A percentile compares a stretch with the other conserved stretches of the same genome.
These are phyloP conservation scores for Syrphus vitripennis DNA, from an alignment of 2,888 invertebrate genomes.

Conservation along the genomic window DNA sequence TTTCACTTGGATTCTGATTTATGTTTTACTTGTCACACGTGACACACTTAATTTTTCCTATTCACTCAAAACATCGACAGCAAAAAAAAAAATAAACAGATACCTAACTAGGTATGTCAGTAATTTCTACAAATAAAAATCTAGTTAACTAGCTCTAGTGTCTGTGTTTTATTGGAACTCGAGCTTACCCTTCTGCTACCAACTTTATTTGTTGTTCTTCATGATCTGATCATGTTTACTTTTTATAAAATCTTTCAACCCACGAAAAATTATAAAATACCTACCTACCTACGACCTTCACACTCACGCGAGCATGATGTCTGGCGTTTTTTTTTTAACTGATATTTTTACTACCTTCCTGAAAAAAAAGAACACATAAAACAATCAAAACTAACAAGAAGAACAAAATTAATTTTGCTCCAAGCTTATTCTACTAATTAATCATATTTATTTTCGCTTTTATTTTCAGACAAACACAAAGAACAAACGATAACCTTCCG, in stretches of 20 bases:
- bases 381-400: neutral
- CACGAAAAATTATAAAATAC: constrained; percentile 26
- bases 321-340: constrained; percentile 7
- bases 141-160: constrained; percentile 7
- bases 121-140: neutral
- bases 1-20: constrained; percentile 26
- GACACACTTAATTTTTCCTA: constrained; percentile 30
- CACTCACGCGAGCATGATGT: constrained; percentile 48
- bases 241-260: constrained; percentile 37
- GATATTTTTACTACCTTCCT: neutral
- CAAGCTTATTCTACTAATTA: neutral
- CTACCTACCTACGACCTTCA: constrained; percentile 44
- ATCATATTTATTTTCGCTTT: constrained; percentile 9
- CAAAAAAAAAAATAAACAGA: too few species aligned
- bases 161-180: neutral
- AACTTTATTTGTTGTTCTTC: constrained; percentile 23
- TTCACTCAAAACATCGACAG: neutral
- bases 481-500: constrained; percentile 40
- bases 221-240: constrained; percentile 43
- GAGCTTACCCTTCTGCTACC: constrained; percentile 14
- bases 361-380: neutral
- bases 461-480: constrained; percentile 51
- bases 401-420: neutral
- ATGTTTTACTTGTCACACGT: constrained; percentile 27
- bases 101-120: neutral